Percentiles rank a stretch among this genome's conserved stretches.
These are phyloP conservation scores for Lacerta agilis DNA, from an alignment of 2,797 vertebrate genomes.

Conservation along the genomic window DNA sequence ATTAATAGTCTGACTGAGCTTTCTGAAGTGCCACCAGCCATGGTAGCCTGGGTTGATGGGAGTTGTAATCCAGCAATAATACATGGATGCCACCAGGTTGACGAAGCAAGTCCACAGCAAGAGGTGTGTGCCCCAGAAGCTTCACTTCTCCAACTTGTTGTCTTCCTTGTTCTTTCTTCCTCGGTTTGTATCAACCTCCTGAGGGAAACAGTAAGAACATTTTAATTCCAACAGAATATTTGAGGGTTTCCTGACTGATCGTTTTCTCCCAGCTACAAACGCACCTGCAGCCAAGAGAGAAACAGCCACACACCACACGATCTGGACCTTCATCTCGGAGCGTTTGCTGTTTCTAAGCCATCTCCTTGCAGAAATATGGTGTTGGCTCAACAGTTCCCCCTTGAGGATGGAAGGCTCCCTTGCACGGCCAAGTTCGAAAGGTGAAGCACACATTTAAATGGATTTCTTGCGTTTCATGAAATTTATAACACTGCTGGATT, in stretches of 20 bases:
- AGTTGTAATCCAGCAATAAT: too few species aligned
- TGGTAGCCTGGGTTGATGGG: too few species aligned
- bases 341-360: neutral
- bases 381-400: neutral
- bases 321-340: neutral
- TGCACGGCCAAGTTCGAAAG: too few species aligned
- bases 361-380: neutral
- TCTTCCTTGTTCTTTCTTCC: neutral
- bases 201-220: neutral
- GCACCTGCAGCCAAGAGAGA: conserved; percentile 40
- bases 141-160: neutral
- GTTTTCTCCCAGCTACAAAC: neutral
- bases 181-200: neutral
- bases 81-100: too few species aligned
- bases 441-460: too few species aligned
- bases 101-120: neutral
- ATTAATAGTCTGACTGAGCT: too few species aligned
- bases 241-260: neutral
- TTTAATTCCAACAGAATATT: neutral
- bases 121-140: neutral
- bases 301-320: conserved; percentile 1
- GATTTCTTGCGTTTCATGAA: too few species aligned
- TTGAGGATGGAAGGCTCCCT: neutral
- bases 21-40: too few species aligned
- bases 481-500: too few species aligned